Conservation (phyloP, 2,113 vertebrate genomes). For the Cyanoderma ruficeps region DNA sequence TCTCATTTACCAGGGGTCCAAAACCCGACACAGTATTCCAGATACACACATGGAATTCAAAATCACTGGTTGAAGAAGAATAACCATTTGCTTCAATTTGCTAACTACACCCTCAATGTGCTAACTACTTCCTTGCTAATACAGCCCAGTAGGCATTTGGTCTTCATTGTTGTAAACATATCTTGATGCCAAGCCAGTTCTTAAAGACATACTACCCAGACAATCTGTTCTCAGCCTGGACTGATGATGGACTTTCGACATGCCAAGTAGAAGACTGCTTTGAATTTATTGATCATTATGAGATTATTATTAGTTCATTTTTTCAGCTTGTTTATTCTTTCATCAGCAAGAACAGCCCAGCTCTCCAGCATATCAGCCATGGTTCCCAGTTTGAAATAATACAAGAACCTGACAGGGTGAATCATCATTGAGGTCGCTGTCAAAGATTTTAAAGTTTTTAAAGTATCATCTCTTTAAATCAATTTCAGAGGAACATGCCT, state of each 20-base stretch:
- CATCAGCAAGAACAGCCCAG: not conserved
- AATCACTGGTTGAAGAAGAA: not conserved
- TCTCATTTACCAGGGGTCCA: not conserved
- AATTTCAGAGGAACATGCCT: not conserved
- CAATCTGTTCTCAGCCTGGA: not conserved
- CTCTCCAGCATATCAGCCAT: not conserved
- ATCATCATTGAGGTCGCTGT: accelerated
- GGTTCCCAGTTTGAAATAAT: not conserved
- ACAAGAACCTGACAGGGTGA: not conserved
- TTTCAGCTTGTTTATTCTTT: not conserved
- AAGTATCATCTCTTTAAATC: not conserved
- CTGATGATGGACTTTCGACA: not conserved
- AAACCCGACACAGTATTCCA: not conserved
- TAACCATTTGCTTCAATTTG: not conserved
- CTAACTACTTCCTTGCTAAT: not conserved
- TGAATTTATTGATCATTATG: not conserved
- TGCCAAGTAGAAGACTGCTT: not conserved
- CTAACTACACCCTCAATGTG: not conserved
- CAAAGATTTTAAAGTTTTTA: not conserved
- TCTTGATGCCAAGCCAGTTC: not conserved
- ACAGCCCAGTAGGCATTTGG: not conserved
- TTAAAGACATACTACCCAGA: not conserved
- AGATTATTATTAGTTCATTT: not conserved
- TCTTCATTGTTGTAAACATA: not conserved
- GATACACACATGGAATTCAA: not conserved